These are phyloP conservation scores for Galeopterus variegatus DNA, from an alignment of 2,113 vertebrate genomes.

Conservation along the genomic window DNA sequence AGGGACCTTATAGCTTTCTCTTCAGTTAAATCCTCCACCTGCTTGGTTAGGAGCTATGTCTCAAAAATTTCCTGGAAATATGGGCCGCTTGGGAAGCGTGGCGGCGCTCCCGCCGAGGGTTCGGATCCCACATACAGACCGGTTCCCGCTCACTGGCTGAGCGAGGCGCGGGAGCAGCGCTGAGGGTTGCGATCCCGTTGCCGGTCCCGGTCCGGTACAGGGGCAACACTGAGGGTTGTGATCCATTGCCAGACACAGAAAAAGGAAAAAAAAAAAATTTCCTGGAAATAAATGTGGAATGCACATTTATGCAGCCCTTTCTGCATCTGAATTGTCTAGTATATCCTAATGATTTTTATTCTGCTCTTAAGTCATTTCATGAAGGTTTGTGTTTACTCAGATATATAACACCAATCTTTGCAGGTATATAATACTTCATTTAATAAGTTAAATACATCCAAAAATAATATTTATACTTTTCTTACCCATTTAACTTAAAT, in stretches of 20 bases:
- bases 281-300: slow-evolving; percentile 14
- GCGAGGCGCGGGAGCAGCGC: too few relatives aligned
- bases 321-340: background rate
- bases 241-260: too few relatives aligned
- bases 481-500: background rate
- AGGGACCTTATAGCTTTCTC: slow-evolving; percentile 29
- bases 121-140: too few relatives aligned
- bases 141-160: too few relatives aligned
- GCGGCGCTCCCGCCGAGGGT: too few relatives aligned
- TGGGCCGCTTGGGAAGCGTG: too few relatives aligned
- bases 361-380: slow-evolving; percentile 26
- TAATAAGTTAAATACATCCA: slow-evolving; percentile 62
- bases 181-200: too few relatives aligned
- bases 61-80: slow-evolving; percentile 37
- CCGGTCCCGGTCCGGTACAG: too few relatives aligned
- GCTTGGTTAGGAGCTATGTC: slow-evolving; percentile 3
- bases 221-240: too few relatives aligned
- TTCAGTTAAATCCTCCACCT: background rate
- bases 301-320: background rate
- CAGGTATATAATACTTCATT: slow-evolving; percentile 24
- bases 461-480: slow-evolving; percentile 49
- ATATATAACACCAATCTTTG: slow-evolving; percentile 7
- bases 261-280: too few relatives aligned
- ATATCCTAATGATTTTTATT: background rate
- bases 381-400: slow-evolving; percentile 46